Evolutionary conservation across 2,888 invertebrate genomes (phyloP).

Genomic region (Biston betularia): DNA sequence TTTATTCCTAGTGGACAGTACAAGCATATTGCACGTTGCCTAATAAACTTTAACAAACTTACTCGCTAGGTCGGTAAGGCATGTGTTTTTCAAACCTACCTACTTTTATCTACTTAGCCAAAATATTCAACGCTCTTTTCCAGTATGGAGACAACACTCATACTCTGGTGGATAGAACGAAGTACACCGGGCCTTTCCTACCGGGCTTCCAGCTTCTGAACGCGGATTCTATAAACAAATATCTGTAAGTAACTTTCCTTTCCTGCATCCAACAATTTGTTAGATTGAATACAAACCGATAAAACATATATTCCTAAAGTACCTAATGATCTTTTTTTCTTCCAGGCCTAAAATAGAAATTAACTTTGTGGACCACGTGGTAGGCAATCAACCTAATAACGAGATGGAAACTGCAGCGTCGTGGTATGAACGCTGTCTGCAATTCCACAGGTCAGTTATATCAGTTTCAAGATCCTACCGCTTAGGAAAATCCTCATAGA

Average conservation of each 20-base stretch:
- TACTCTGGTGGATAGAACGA: slow-evolving; percentile 95
- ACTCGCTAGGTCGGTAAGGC: too few species aligned
- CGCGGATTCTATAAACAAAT: slow-evolving; percentile 87
- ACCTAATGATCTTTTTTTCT: slow-evolving; percentile 23
- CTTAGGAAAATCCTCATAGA: neutral
- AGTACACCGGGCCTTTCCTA: slow-evolving; percentile 94
- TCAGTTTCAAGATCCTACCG: neutral
- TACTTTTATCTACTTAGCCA: too few species aligned
- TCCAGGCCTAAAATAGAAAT: slow-evolving; percentile 90
- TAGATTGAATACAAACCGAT: too few species aligned
- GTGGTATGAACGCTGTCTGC: slow-evolving; percentile 90
- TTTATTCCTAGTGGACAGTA: too few species aligned
- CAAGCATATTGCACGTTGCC: too few species aligned
- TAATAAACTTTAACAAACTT: too few species aligned
- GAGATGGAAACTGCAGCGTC: slow-evolving; percentile 95
- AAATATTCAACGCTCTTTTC: slow-evolving; percentile 39
- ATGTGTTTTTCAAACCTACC: too few species aligned
- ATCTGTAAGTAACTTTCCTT: slow-evolving; percentile 83
- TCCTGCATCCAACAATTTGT: neutral
- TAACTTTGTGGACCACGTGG: slow-evolving; percentile 98
- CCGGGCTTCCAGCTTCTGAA: slow-evolving; percentile 90
- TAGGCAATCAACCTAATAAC: slow-evolving; percentile 98
- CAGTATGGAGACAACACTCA: slow-evolving; percentile 99
- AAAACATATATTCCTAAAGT: too few species aligned
- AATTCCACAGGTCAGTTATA: slow-evolving; percentile 83